Base-by-base conservation (phyloP, 1,140 invertebrate species). In the Piezodorus guildinii region DNA sequence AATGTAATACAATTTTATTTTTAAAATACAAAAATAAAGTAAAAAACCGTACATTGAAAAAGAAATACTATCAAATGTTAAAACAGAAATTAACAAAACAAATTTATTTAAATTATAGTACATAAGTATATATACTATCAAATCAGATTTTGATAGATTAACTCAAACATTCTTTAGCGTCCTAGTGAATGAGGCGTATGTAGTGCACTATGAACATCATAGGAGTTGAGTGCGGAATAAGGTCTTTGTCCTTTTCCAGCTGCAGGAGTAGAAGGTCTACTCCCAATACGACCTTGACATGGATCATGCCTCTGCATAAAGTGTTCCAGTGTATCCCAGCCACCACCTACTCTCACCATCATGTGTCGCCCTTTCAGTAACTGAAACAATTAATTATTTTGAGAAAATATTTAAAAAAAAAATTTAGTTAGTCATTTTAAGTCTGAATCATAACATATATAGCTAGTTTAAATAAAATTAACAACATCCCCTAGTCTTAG, bases 271-370 rank as follows among this genome's bases (percentile, higher is more conserved):
- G 65, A 60, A 9, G 67, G 64, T 21, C 67, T 51, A 63, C 72
- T 76, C 77, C 83, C 71, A 66, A 82, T 79, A 76, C 83, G 85
- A 80, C 84, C 85, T 81, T 88, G 85, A 77, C 89, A 93, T 49
- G 91, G 91, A 74, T 94, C 90, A 77, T 94, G 90, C 64, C 88
- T 85, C 70, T 87, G 82, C 71, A 95, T 78, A 76, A 94, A 96
- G 76, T 94, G 90, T 72, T 93, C 88, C 71, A 96, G 77, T 12
- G 91, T 94, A 75, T 94, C 90, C 91, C 91, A 94, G 51, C 91
- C 85, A 59, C 91, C 92, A 51, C 91, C 92, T 19, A 95, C 91
- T 70, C 93, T 81, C 14, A 96, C 92, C 91, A 95, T 96, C 77
- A 94, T 92, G 74, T 91, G 89, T 51, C 85, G 80, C 54, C 87